Evolutionary conservation across 2,888 invertebrate genomes (phyloP).

Genomic region (Cactoblastis cactorum): DNA sequence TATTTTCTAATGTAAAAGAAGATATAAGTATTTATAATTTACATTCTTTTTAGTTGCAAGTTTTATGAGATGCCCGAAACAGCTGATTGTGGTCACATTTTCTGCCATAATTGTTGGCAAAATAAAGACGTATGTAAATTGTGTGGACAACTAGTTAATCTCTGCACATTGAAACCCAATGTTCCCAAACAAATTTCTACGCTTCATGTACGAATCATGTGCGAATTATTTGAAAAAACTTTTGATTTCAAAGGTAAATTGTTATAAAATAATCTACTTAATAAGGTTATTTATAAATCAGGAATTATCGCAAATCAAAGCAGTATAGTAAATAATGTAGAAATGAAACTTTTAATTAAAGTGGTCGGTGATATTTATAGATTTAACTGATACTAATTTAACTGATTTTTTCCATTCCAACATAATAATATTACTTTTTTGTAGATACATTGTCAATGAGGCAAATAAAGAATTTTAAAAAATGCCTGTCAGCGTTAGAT

Average conservation of each 20-base stretch:
- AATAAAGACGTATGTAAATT: background rate
- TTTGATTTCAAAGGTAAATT: background rate
- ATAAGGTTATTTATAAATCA: no score
- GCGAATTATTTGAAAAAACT: background rate
- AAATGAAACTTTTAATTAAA: no score
- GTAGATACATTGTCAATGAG: background rate
- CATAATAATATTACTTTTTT: background rate
- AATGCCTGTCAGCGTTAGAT: background rate
- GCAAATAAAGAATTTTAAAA: background rate
- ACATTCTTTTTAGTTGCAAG: background rate
- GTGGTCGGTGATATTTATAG: no score
- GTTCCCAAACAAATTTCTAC: background rate
- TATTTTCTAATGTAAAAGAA: no score
- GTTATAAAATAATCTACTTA: background rate
- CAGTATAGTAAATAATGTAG: no score
- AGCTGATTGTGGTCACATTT: background rate
- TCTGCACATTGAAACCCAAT: background rate
- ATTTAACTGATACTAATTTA: no score
- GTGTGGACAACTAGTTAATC: background rate
- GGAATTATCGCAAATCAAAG: background rate
- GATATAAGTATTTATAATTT: no score
- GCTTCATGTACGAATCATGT: background rate
- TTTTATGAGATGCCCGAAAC: background rate
- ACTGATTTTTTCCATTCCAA: no score
- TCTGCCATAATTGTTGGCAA: background rate